A percentile compares a stretch with the other conserved stretches of the same genome.
Conservation (phyloP, 2,113 vertebrate genomes). For the Halcyon senegalensis region DNA sequence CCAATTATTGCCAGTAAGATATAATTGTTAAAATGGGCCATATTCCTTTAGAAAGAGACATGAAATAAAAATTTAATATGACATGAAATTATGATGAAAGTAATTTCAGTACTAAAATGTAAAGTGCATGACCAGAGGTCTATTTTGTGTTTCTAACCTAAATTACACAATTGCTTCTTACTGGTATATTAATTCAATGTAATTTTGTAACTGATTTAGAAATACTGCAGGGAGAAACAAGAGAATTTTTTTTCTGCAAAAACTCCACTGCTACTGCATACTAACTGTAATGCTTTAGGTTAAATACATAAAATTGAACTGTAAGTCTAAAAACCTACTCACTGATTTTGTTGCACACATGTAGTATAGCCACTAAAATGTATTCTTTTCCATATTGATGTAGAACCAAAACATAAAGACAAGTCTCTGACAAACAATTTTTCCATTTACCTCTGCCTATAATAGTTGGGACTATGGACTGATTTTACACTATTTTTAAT, state of each 20-base stretch:
- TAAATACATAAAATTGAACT: not conserved
- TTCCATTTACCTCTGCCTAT: not conserved
- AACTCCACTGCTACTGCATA: not conserved
- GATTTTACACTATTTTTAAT: not conserved
- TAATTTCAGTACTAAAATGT: not conserved
- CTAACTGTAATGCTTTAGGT: not conserved
- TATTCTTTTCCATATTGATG: not conserved
- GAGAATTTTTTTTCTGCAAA: not conserved
- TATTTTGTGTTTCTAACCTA: slow-evolving; percentile 13
- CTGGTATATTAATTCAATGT: slow-evolving; percentile 17
- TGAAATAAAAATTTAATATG: not conserved
- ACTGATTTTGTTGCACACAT: fast-evolving
- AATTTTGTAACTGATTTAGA: slow-evolving; percentile 15
- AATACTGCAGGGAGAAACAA: slow-evolving; percentile 3
- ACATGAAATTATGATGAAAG: not conserved
- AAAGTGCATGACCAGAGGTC: not conserved
- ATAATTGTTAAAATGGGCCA: not conserved
- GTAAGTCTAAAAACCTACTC: not conserved
- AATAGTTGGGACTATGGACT: not conserved
- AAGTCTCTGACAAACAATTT: not conserved
- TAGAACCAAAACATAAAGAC: not conserved
- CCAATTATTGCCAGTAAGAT: not conserved
- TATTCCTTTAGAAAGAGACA: not conserved
- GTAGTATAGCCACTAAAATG: not conserved
- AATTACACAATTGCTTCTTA: not conserved